A percentile compares a stretch with the other conserved stretches of the same genome.
Conservation (phyloP, 2,113 vertebrate species). For the Tenebrosternarchus preto region DNA sequence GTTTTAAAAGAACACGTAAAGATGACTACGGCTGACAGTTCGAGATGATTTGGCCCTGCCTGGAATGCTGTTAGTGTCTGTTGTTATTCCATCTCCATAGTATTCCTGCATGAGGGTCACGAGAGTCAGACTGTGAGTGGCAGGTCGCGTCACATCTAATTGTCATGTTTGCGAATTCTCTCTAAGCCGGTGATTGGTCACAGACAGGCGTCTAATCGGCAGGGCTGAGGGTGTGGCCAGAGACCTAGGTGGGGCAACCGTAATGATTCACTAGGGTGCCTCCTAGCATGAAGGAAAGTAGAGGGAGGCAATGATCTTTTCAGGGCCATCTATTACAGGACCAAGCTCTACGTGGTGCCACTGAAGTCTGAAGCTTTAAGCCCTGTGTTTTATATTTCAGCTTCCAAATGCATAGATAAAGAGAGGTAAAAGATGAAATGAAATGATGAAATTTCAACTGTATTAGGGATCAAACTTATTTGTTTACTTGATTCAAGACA, state of each 20-base stretch:
- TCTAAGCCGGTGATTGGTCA: conserved; percentile 12
- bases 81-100: conserved; percentile 33
- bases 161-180: conserved; percentile 35
- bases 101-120: neutral
- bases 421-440: neutral
- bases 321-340: conserved; percentile 70
- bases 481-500: neutral
- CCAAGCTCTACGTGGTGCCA: conserved; percentile 50
- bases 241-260: conserved; percentile 39
- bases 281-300: conserved; percentile 54
- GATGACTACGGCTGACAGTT: neutral
- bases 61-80: conserved; percentile 27
- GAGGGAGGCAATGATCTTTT: conserved; percentile 61
- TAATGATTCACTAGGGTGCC: conserved; percentile 56
- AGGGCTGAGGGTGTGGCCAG: conserved; percentile 55
- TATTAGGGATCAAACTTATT: neutral
- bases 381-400: conserved; percentile 4
- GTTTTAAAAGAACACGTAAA: conserved; percentile 20
- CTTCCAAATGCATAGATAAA: neutral
- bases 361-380: too few species aligned
- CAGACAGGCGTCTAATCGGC: conserved; percentile 61
- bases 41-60: conserved; percentile 38
- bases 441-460: neutral
- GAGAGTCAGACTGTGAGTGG: conserved; percentile 17
- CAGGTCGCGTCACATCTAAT: conserved; percentile 45